Evolutionary conservation across 2,797 vertebrate genomes (phyloP), one percentile per base, ranked within the genome.

Genomic region (Hypotaenidia okinawae): DNA sequence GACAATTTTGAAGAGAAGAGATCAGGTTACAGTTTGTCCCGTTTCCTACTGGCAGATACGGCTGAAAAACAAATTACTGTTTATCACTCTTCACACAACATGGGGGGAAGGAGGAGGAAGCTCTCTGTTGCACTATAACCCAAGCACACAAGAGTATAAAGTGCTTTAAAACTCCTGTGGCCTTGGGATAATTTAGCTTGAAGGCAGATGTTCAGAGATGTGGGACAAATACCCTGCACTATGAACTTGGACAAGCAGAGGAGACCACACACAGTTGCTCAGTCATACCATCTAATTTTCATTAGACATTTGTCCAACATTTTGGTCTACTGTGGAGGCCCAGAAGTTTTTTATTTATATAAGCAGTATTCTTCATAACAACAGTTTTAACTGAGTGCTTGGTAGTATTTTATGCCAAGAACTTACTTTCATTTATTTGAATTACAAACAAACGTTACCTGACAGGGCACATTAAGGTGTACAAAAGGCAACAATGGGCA

Each of bases 31-130:
- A 90, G 22, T 87, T 89, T 91, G 75, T 92, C 78, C 72, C 9
- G 8, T 89, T 96, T 96, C 93, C 86, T 92, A 69, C 72, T 45
- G 30, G 75, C 27, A 93, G 84, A 90, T 83, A 68, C 0, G 1
- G 62, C 72, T 87, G 84, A 80, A 87, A 94, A 95, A 87, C 41
- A 94, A 93, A 95, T 95, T 94, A 86, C 52, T 88, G 35, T 84
- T 97, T 95, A 86, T 94, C 83, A 84, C 47, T 93, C 85, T 92
- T 94, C 91, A 78, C 87, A 90, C 83, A 91, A 84, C 85, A 86
- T 12, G 17, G 37, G 16, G 68, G 75, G 61, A 61, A 87, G 64
- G 11, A 94, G 61, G 37, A 84, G 32, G 79, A 92, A 89, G 77
- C 47, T 93, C 47, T 76, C 51, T 58, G 13, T 9, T 95, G 87